Base-by-base conservation (phyloP, 2,113 vertebrate genomes). In the Menidia beryllina region DNA sequence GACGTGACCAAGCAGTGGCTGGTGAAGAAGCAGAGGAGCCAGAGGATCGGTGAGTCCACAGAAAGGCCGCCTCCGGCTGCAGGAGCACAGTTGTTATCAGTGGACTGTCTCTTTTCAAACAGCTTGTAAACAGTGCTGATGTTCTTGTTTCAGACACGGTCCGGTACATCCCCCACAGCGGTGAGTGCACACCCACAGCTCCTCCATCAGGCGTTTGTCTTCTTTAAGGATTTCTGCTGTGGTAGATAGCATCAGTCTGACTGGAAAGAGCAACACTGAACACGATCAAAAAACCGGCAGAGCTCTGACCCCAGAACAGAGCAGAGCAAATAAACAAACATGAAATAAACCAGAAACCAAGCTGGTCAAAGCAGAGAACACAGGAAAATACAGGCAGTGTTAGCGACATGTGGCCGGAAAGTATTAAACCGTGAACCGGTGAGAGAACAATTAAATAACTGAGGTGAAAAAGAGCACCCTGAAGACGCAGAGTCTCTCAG, bases 1-100 rank as follows among this genome's bases (percentile, higher is more conserved):
- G 85, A 88, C 17, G 88, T 94, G 58, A 92, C 93, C 0, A 91
- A 91, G 67, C 80, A 87, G 54, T 94, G 93, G 93, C 75, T 94
- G 77, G 76, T 85, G 67, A 88, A 79, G 7, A 94, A 92, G 75
- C 93, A 94, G 86, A 89, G 82, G 73, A 87, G 62, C 45, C 90
- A 92, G 75, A 88, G 69, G 24, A 81, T 62, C 3, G 91, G 93
- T 94, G 77, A 83, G 93, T 72, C 7, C 21, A 45, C 12, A 2
- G 7, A 17, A n/a, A 45, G 39, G 17, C 6, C 6, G 41, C 7
- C 8, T 7, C 8, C 17, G 7, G 6, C 4, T 17, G 8, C 3
- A 19, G 41, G 41, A 45, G 17, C 30, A 5, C 30, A 34, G 10
- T 8, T 1, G 2, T 2, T 34, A 34, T 34, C 30, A 34, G 30